phyloP scores from a whole-genome alignment of 2,888 invertebrate species.

The Carcina quercana region DNA sequence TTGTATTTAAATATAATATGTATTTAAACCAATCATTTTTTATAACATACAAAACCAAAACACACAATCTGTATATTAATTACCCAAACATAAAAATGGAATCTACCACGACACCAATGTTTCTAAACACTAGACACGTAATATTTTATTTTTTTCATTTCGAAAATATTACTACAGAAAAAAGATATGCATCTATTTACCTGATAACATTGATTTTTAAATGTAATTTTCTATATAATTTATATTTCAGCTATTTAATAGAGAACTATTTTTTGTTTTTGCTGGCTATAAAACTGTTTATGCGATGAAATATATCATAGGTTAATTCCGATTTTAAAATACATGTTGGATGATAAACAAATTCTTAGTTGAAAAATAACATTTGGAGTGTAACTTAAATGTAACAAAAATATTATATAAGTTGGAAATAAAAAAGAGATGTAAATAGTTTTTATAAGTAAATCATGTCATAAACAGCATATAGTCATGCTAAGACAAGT shows the following conservation, averaged over 20 bases:
- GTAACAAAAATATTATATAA: too few relatives aligned
- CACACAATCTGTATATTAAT: too few relatives aligned
- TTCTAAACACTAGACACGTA: conserved; percentile 64
- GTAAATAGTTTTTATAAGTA: too few relatives aligned
- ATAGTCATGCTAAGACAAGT: conserved; percentile 31
- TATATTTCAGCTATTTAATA: conserved; percentile 44
- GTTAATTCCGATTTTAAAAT: too few relatives aligned
- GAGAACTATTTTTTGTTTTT: conserved; percentile 34
- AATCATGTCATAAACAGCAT: conserved; percentile 38
- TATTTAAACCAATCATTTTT: conserved; percentile 34
- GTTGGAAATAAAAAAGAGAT: too few relatives aligned
- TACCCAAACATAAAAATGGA: conserved; percentile 41
- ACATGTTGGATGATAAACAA: too few relatives aligned
- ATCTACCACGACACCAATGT: conserved; percentile 67
- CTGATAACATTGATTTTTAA: conserved; percentile 55
- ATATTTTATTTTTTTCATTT: conserved; percentile 56
- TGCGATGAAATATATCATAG: too few relatives aligned
- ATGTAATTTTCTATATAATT: conserved; percentile 28
- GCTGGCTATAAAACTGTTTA: conserved; percentile 54
- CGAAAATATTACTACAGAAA: conserved; percentile 70
- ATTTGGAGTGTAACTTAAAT: too few relatives aligned
- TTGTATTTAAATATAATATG: conserved; percentile 24
- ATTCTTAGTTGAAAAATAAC: too few relatives aligned
- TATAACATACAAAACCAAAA: too few relatives aligned
- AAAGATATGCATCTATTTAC: conserved; percentile 72